Conservation (phyloP, 2,888 invertebrate species). For the Heliconius charithonia region DNA sequence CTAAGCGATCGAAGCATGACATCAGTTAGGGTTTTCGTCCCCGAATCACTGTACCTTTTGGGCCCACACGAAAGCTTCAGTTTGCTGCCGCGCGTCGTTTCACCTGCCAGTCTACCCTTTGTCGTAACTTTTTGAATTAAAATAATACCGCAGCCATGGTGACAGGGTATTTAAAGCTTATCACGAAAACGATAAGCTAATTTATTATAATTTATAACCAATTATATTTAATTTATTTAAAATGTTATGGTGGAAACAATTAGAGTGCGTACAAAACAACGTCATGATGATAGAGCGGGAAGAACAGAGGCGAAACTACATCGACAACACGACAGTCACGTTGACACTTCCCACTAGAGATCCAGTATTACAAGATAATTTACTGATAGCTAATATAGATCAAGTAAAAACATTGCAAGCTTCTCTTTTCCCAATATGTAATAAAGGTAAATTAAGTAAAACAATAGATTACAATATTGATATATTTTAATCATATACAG, state of each 20-base stretch:
- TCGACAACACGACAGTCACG: conserved; percentile 70
- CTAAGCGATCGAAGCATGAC: conserved; percentile 66
- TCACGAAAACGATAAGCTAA: conserved; percentile 51
- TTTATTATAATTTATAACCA: neutral
- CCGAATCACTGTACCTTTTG: conserved; percentile 67
- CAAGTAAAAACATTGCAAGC: conserved; percentile 87
- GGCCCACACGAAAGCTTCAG: conserved; percentile 71
- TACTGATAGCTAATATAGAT: conserved; percentile 74
- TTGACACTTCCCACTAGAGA: conserved; percentile 69
- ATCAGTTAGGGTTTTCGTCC: conserved; percentile 66
- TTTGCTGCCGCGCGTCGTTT: conserved; percentile 70
- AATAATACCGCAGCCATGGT: conserved; percentile 72
- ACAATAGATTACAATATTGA: neutral
- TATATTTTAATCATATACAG: too few species aligned
- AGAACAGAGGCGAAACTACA: conserved; percentile 68
- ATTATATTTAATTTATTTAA: conserved; percentile 48
- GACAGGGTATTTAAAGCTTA: conserved; percentile 57
- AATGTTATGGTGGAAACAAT: conserved; percentile 83
- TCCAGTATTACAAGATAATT: conserved; percentile 71
- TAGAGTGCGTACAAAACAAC: conserved; percentile 68
- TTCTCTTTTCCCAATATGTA: conserved; percentile 85
- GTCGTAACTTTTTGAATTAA: conserved; percentile 54
- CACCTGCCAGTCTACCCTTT: conserved; percentile 59
- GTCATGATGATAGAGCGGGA: conserved; percentile 75
- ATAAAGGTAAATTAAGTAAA: conserved; percentile 68